Conservation (phyloP, 2,888 invertebrate species). For the Hybos culiciformis region DNA sequence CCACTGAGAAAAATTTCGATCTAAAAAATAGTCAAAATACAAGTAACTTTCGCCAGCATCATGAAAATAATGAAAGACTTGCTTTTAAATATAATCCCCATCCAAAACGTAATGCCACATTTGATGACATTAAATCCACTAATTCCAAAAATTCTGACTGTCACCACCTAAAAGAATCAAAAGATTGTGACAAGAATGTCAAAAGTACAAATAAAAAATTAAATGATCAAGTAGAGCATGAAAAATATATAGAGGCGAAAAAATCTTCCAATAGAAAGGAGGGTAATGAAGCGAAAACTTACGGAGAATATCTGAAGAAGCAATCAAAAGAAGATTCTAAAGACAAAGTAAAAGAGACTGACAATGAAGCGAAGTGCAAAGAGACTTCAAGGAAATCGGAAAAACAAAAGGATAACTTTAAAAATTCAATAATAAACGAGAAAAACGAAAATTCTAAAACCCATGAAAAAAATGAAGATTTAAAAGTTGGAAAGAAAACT, state of each 20-base stretch:
- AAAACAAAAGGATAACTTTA: too few species aligned
- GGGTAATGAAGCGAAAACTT: slow-evolving; percentile 22
- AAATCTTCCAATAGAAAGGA: slow-evolving; percentile 23
- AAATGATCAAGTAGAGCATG: slow-evolving; percentile 22
- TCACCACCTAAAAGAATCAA: background rate
- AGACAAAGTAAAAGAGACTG: slow-evolving; percentile 4
- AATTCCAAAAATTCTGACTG: background rate
- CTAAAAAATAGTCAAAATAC: too few species aligned
- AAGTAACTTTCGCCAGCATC: background rate
- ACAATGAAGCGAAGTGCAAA: too few species aligned
- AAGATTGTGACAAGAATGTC: too few species aligned
- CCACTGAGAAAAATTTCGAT: too few species aligned
- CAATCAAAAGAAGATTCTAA: slow-evolving; percentile 15
- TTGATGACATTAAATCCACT: background rate
- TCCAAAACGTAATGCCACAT: slow-evolving; percentile 5
- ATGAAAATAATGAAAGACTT: slow-evolving; percentile 12
- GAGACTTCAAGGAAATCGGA: too few species aligned
- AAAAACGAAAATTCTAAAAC: too few species aligned
- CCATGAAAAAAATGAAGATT: too few species aligned
- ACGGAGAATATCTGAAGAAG: slow-evolving; percentile 11
- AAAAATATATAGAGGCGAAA: slow-evolving; percentile 23
- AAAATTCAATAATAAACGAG: too few species aligned
- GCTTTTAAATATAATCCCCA: slow-evolving; percentile 38
- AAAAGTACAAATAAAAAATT: too few species aligned
- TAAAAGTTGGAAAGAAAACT: background rate